Conservation (phyloP, 2,797 vertebrate species). For the Denticeps clupeoides region DNA sequence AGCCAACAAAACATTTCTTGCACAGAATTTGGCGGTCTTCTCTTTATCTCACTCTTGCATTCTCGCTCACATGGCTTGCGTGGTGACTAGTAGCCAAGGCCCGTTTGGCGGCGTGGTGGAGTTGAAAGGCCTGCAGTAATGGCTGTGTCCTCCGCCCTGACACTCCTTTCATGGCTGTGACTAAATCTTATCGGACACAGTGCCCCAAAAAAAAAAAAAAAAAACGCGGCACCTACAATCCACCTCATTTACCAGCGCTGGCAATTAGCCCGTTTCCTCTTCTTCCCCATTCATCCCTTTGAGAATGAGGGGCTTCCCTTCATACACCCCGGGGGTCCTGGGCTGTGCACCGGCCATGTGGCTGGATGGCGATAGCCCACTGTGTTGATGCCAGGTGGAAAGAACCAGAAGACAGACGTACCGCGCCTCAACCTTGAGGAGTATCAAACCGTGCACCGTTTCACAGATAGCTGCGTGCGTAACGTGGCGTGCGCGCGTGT, state of each 20-base stretch:
- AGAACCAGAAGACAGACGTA: slow-evolving; percentile 11
- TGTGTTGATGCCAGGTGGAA: slow-evolving; percentile 23
- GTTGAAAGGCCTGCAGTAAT: slow-evolving; percentile 23
- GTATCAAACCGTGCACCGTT: slow-evolving; percentile 4
- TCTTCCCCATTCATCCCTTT: slow-evolving; percentile 24
- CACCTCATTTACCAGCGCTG: slow-evolving; percentile 35
- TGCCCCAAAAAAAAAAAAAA: no score
- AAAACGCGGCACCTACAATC: no score
- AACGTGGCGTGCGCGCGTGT: background rate
- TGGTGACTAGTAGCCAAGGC: slow-evolving; percentile 10
- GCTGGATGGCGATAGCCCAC: slow-evolving; percentile 28
- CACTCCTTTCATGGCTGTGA: slow-evolving; percentile 26
- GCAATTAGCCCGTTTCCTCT: slow-evolving; percentile 17
- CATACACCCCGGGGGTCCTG: slow-evolving; percentile 35
- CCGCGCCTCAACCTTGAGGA: slow-evolving; percentile 9
- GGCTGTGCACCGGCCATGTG: slow-evolving; percentile 24
- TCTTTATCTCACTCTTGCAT: slow-evolving; percentile 19
- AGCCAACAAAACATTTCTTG: slow-evolving; percentile 8
- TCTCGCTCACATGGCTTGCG: slow-evolving; percentile 3
- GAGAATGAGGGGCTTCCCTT: slow-evolving; percentile 30
- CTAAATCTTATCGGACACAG: slow-evolving; percentile 20
- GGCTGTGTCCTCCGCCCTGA: slow-evolving; percentile 17
- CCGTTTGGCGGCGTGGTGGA: slow-evolving; percentile 6
- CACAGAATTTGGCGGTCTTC: slow-evolving; percentile 10
- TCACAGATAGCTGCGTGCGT: background rate